These are phyloP conservation scores for Danio jaintianensis DNA, from an alignment of 2,797 vertebrate species.

Conservation along the genomic window DNA sequence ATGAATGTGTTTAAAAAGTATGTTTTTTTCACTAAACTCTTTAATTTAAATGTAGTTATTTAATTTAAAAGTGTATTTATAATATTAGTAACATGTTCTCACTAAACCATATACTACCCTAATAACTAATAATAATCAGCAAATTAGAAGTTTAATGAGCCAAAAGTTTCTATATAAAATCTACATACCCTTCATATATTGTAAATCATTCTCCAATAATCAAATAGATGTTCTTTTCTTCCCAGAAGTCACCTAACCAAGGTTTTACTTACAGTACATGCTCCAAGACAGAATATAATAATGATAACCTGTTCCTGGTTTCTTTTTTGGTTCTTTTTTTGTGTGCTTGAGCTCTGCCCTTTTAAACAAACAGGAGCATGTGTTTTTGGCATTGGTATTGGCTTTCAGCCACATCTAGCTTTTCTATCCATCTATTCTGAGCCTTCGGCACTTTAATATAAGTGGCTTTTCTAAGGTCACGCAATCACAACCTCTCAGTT, in stretches of 20 bases:
- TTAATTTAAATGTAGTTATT: too few relatives aligned
- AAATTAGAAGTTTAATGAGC: too few relatives aligned
- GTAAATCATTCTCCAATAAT: too few relatives aligned
- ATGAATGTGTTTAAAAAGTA: too few relatives aligned
- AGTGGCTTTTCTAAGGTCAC: constrained; percentile 15
- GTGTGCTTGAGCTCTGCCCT: background rate
- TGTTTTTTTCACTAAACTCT: too few relatives aligned
- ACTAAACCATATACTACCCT: too few relatives aligned
- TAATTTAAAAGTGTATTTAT: too few relatives aligned
- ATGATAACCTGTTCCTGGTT: background rate
- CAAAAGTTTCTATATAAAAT: too few relatives aligned
- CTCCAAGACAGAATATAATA: background rate
- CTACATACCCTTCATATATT: too few relatives aligned
- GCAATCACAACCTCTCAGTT: background rate
- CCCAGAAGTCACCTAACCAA: background rate
- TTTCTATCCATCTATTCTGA: constrained; percentile 1
- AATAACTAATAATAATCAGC: too few relatives aligned
- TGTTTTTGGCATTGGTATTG: constrained; percentile 5
- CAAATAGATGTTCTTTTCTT: background rate
- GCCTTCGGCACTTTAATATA: constrained; percentile 7
- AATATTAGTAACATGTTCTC: too few relatives aligned
- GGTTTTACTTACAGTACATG: background rate
- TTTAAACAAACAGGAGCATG: constrained; percentile 4
- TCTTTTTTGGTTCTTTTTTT: background rate
- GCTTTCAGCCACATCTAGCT: constrained; percentile 1